These are phyloP conservation scores for Psylliodes chrysocephalus DNA, from an alignment of 2,888 invertebrate genomes.

Conservation along the genomic window DNA sequence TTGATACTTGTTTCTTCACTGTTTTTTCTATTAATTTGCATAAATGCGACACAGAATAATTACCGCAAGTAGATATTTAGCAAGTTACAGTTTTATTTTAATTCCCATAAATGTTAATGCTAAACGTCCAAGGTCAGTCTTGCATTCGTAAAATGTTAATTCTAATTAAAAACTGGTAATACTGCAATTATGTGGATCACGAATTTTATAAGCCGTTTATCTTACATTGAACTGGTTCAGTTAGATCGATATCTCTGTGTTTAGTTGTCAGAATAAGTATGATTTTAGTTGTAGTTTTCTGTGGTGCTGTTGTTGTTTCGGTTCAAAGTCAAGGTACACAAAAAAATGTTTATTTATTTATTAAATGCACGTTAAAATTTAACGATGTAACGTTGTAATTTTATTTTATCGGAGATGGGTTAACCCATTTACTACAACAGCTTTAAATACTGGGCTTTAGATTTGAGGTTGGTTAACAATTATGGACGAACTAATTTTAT, in stretches of 20 bases:
- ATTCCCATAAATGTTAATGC: neutral
- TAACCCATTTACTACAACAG: no score
- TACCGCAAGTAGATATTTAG: no score
- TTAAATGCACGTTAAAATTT: no score
- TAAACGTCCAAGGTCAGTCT: neutral
- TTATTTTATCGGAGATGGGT: no score
- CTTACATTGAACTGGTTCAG: neutral
- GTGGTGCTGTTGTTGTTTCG: neutral
- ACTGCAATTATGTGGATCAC: slow-evolving; percentile 7
- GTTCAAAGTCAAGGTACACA: slow-evolving; percentile 4
- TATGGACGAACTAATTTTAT: no score
- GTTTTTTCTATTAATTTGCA: no score
- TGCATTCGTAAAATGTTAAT: neutral
- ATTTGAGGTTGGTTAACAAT: no score
- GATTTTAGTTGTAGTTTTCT: neutral
- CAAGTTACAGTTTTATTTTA: no score
- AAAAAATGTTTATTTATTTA: neutral
- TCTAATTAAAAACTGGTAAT: slow-evolving; percentile 3
- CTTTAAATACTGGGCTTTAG: no score
- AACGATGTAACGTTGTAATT: no score
- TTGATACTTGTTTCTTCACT: no score
- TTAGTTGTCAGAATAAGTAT: neutral
- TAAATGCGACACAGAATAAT: no score
- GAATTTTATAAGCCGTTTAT: neutral
- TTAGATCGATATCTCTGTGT: neutral